Evolutionary conservation across 2,888 invertebrate genomes (phyloP), one percentile per base, ranked within the genome.

Genomic region (Venustoraphidia nigricollis): DNA sequence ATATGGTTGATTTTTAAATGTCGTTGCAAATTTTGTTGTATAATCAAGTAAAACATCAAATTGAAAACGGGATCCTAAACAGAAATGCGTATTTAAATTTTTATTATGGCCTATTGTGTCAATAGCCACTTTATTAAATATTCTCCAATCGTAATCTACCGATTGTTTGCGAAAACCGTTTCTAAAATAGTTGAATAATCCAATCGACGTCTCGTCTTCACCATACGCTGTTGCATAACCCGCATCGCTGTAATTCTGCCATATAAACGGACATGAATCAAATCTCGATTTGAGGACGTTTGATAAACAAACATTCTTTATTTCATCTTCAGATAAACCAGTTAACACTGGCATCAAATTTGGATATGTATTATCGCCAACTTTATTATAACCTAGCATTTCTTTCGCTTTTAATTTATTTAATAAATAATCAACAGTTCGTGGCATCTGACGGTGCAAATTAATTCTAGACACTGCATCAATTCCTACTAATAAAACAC

Each of bases 341-440:
- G 81, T 77, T 10, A 93, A 67, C 52, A 89, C 74, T 0, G 94
- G 86, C 8, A 86, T 76, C 50, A 95, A 63, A 64, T 95, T 95
- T 1, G 92, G 91, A 62, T 87, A 93, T 0, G 94, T 94, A 64
- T 94, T 95, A 64, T 94, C 94, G 3, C 81, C 95, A 9, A 95
- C 85, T 73, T 94, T 95, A 62, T 88, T 92, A 65, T 90, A 93
- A 6, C 94, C 95, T 54, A 83, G 65, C 61, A 95, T 71, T 61
- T 90, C 90, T 45, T 87, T 73, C 38, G 82, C 81, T 10, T 74
- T 73, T 51, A 85, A 67, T 43, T 61, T 52, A 11, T 75, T 64
- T 50, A 73, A 68, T 45, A 90, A 67, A 55, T 72, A 76, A 2
- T 70, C 62, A 13, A 76, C 66, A 0, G 88, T 87, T 58, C 72